phyloP scores from a whole-genome alignment of 1,140 invertebrate species.

The Hermetia illucens region DNA sequence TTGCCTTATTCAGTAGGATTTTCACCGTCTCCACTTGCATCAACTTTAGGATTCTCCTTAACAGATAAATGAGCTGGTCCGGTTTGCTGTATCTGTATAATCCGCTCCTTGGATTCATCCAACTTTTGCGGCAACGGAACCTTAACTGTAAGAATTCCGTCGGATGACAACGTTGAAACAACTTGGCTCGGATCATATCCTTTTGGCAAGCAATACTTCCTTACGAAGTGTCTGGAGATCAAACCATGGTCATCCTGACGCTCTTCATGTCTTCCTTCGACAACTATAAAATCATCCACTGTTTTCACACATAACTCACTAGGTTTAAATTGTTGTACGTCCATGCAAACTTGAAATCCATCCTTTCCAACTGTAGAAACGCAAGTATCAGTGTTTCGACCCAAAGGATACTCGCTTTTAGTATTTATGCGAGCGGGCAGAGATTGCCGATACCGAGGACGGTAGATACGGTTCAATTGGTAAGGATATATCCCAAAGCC shows the following conservation, averaged over 20 bases:
- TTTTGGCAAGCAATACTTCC: conserved; percentile 47
- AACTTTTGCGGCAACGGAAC: conserved; percentile 35
- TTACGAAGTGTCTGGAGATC: conserved; percentile 44
- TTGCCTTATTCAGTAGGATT: too few relatives aligned
- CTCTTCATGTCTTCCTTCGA: conserved; percentile 51
- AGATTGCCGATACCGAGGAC: too few relatives aligned
- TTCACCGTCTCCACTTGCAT: too few relatives aligned
- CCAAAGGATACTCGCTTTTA: too few relatives aligned
- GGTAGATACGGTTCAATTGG: too few relatives aligned
- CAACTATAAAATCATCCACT: conserved; percentile 41
- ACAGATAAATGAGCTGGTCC: conserved; percentile 14
- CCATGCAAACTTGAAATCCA: conserved; percentile 37
- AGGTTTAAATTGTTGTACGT: conserved; percentile 49
- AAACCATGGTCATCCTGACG: conserved; percentile 40
- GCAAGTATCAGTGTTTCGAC: too few relatives aligned
- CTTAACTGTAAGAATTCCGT: conserved; percentile 51
- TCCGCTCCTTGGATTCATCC: conserved; percentile 25
- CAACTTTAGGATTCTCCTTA: too few relatives aligned
- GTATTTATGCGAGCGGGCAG: too few relatives aligned
- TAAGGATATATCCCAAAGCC: too few relatives aligned
- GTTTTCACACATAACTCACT: conserved; percentile 59
- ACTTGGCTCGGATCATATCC: conserved; percentile 49
- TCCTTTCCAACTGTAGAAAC: conserved; percentile 1
- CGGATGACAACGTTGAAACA: conserved; percentile 51
- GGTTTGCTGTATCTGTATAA: conserved; percentile 23